A percentile compares a stretch with the other conserved stretches of the same genome.
Conservation (phyloP, 2,113 vertebrate species). For the Pelmatolapia mariae region DNA sequence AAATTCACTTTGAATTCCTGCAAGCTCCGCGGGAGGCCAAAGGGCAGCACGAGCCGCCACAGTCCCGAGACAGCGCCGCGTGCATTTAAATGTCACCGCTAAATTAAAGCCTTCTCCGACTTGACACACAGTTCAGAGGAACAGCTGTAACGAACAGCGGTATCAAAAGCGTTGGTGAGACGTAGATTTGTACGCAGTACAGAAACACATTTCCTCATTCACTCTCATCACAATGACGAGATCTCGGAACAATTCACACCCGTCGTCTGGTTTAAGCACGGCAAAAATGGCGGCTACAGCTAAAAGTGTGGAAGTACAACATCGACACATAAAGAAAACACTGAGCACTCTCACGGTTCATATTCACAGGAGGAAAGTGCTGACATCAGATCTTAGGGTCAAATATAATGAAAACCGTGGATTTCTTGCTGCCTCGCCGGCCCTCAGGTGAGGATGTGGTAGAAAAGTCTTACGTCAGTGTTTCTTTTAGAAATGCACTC, state of each 20-base stretch:
- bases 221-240: not conserved
- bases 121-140: not conserved
- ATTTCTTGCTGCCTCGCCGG: not conserved
- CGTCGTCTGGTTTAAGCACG: not conserved
- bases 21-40: not conserved
- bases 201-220: not conserved
- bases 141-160: not conserved
- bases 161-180: not conserved
- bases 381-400: not conserved
- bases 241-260: not conserved
- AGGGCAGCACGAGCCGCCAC: not conserved
- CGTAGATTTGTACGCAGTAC: not conserved
- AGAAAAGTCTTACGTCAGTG: not conserved
- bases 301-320: not conserved
- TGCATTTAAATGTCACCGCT: slow-evolving; percentile 19
- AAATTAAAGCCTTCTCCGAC: not conserved
- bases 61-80: not conserved
- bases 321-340: not conserved
- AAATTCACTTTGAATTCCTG: not conserved
- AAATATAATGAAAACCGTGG: not conserved
- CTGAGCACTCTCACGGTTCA: not conserved
- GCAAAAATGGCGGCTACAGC: not conserved
- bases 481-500: not conserved
- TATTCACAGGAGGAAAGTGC: not conserved
- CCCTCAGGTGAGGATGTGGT: no score